Base-by-base conservation (phyloP, 2,797 vertebrate genomes). In the Carduelis carduelis region DNA sequence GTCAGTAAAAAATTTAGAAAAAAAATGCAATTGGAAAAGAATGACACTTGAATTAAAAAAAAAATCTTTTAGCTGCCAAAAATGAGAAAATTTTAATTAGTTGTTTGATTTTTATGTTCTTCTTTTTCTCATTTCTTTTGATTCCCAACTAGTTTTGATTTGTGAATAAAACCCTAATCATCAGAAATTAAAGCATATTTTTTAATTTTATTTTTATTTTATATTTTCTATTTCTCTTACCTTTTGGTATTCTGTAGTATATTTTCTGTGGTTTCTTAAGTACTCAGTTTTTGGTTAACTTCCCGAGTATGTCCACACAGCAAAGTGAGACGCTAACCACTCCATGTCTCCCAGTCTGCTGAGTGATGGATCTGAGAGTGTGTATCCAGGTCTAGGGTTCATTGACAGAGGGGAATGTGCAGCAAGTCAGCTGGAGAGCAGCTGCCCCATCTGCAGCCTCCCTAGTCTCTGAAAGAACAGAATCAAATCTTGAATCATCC, bases 221-320 rank as follows among this genome's bases (percentile, higher is more conserved):
- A 60, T 52, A 39, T 65, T 77, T 88, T 43, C 12, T 8, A 61
- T 63, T 90, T 83, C 6, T 56, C 11, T 83, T 77, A 65, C 21
- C 7, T 86, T 75, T 57, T 0, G 0, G 10, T 56, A 28, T 35
- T 27, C 34, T 55, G 10, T 30, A 57, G 30, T 39, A 7, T 16
- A 23, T 49, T 9, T 83, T 74, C 30, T 83, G n/a, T 44, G 47
- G 11, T 52, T 80, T 60, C 39, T 61, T 77, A 57, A 57, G 7
- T n/a, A 81, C 34, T 34, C 4, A 16, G 7, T 6, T 64, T 77
- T 61, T 70, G n/a, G 12, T 61, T 84, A 57, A 65, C 6, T 61
- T 70, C 28, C 11, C 2, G 4, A 28, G 9, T 19, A 50, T 4
- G 8, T 57, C 32, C 56, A 19, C 17, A 37, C 3, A 89, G 17